A percentile compares a stretch with the other conserved stretches of the same genome.
These are phyloP conservation scores for Brachyrhaphis roseni DNA, from an alignment of 2,797 vertebrate genomes.

Conservation along the genomic window DNA sequence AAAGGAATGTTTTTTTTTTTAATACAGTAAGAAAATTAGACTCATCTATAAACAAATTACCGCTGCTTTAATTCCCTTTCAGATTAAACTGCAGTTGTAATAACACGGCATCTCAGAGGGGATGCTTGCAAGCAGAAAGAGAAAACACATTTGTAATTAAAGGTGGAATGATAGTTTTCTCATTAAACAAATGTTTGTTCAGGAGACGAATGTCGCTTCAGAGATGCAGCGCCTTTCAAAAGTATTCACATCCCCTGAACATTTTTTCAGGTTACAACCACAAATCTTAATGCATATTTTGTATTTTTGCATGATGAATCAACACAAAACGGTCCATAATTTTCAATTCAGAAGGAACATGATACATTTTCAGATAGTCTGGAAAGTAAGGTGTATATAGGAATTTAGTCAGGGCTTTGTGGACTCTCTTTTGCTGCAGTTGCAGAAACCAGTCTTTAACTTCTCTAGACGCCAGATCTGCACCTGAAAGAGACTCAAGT, in stretches of 20 bases:
- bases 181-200: conserved; percentile 70
- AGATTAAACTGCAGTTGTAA: conserved; percentile 80
- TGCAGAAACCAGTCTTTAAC: background rate
- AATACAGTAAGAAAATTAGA: conserved; percentile 82
- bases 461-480: background rate
- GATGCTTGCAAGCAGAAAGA: conserved; percentile 71
- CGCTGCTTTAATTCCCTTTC: conserved; percentile 79
- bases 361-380: background rate
- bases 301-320: too few relatives aligned
- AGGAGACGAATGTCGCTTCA: conserved; percentile 39
- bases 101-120: conserved; percentile 74
- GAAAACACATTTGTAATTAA: conserved; percentile 78
- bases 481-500: background rate
- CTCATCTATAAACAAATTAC: conserved; percentile 81
- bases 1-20: conserved; percentile 78
- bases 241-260: background rate
- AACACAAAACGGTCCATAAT: background rate
- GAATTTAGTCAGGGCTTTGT: background rate
- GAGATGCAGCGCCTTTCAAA: conserved; percentile 2
- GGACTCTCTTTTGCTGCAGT: background rate
- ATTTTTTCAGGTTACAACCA: background rate
- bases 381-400: background rate
- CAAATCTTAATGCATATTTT: background rate
- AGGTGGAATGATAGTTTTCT: conserved; percentile 74
- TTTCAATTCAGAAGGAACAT: background rate